Conservation (phyloP, 2,113 vertebrate species). For the Pluvianellus socialis region DNA sequence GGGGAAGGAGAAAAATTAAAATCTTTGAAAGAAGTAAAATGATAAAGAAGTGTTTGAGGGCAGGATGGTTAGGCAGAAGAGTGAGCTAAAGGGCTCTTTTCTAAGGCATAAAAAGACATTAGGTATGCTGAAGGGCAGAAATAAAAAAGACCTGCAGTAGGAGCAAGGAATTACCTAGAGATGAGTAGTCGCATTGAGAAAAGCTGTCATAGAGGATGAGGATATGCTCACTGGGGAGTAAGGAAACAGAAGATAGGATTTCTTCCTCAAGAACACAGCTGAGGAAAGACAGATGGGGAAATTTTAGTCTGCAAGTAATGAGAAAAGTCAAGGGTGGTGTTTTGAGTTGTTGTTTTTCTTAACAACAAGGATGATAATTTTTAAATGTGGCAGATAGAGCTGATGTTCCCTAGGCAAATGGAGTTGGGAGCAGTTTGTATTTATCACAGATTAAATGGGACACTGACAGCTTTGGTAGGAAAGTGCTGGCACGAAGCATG, state of each 20-base stretch:
- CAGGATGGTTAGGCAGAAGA: not conserved
- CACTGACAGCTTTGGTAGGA: slow-evolving; percentile 19
- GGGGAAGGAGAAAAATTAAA: not conserved
- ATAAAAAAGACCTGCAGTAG: not conserved
- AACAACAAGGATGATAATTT: slow-evolving; percentile 46
- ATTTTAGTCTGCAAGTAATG: not conserved
- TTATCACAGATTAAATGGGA: slow-evolving; percentile 52
- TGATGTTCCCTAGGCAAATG: slow-evolving; percentile 44
- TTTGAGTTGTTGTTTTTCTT: slow-evolving; percentile 45
- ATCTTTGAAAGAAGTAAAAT: not conserved
- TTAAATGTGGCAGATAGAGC: slow-evolving; percentile 43
- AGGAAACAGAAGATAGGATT: not conserved
- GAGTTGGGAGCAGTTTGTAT: not conserved
- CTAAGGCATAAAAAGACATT: not conserved
- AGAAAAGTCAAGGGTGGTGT: slow-evolving; percentile 41
- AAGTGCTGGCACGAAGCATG: not conserved
- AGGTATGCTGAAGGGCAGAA: not conserved
- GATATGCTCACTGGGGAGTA: not conserved
- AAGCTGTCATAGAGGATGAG: not conserved
- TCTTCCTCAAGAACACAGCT: not conserved
- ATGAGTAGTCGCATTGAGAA: not conserved
- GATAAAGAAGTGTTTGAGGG: not conserved
- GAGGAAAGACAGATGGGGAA: slow-evolving; percentile 42
- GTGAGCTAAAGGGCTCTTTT: not conserved
- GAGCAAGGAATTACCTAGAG: not conserved